These are phyloP conservation scores for Aphis gossypii DNA, from an alignment of 1,140 invertebrate species.

Conservation along the genomic window DNA sequence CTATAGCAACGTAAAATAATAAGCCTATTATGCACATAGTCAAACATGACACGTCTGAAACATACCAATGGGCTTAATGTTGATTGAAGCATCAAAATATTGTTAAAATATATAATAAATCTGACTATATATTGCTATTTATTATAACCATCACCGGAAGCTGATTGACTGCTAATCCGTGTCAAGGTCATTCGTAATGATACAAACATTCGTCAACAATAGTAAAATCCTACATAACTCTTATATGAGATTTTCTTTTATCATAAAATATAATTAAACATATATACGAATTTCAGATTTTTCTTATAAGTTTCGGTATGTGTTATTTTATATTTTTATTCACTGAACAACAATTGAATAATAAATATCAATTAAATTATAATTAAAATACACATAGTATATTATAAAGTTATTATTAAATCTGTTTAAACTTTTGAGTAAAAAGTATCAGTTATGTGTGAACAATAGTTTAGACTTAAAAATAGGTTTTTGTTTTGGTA, in stretches of 20 bases:
- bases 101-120: not conserved
- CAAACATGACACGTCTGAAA: not conserved
- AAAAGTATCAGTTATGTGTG: not conserved
- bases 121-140: not conserved
- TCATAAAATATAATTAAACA: not conserved
- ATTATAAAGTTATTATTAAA: not conserved
- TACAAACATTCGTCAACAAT: not conserved
- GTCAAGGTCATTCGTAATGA: not conserved
- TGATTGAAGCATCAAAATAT: not conserved
- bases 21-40: not conserved
- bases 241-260: not conserved
- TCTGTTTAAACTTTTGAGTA: not conserved
- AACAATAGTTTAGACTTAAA: not conserved
- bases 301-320: not conserved
- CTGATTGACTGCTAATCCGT: not conserved
- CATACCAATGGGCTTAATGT: not conserved
- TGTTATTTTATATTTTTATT: not conserved
- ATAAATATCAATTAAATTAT: not conserved
- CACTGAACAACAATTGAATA: not conserved
- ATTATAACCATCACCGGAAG: not conserved
- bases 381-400: not conserved
- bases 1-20: not conserved
- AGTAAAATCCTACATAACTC: not conserved
- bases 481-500: not conserved
- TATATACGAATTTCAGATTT: not conserved